Evolutionary conservation across 37 sponge, comb jelly and placozoan genomes (phyloP).

Genomic region (Crambe crambe): DNA sequence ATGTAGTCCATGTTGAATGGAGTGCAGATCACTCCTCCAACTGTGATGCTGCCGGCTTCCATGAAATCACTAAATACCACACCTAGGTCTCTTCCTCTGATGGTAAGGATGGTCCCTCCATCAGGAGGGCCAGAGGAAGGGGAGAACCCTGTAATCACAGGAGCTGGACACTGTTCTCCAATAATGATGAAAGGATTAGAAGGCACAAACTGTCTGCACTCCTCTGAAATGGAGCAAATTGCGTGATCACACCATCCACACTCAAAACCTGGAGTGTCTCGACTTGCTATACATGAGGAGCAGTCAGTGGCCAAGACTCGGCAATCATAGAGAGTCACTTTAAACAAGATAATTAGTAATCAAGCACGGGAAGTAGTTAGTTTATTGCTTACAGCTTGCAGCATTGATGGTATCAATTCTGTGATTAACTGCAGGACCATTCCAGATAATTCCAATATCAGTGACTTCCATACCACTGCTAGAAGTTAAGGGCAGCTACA

Average conservation of each 20-base stretch:
- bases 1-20: not conserved
- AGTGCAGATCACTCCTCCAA: not conserved
- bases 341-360: slow-evolving; percentile 3
- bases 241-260: slow-evolving; percentile 65
- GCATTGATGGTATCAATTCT: not conserved
- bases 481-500: not conserved
- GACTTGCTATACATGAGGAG: slow-evolving; percentile 41
- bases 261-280: slow-evolving; percentile 23
- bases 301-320: slow-evolving; percentile 21
- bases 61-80: slow-evolving; percentile 25
- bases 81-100: slow-evolving; percentile 77
- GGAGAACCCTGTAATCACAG: slow-evolving; percentile 32
- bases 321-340: slow-evolving; percentile 45
- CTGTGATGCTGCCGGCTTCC: not conserved
- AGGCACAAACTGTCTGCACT: slow-evolving; percentile 22
- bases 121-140: slow-evolving; percentile 60
- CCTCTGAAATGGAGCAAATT: slow-evolving; percentile 16
- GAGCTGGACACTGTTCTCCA: slow-evolving; percentile 38
- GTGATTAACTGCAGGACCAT: not conserved
- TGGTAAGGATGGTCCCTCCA: slow-evolving; percentile 34
- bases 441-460: not conserved
- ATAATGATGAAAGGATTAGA: not conserved
- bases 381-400: not conserved
- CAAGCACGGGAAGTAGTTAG: not conserved
- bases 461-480: not conserved